Percentiles rank a stretch among this genome's conserved stretches.
These are phyloP conservation scores for Eupithecia subfuscata DNA, from an alignment of 2,888 invertebrate species.

Conservation along the genomic window DNA sequence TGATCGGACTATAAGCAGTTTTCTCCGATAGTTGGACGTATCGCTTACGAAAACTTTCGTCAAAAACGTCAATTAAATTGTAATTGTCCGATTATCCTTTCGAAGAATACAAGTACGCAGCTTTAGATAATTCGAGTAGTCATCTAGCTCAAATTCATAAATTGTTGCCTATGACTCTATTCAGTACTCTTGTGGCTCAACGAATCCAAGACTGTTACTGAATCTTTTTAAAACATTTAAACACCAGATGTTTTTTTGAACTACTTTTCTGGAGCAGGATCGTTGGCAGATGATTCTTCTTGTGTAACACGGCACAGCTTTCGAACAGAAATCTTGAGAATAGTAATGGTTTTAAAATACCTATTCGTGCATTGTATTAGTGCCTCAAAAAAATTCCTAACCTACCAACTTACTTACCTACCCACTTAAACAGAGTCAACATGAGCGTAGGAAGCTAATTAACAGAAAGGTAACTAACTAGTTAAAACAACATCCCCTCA, in stretches of 20 bases:
- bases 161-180: neutral
- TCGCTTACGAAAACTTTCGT: too few relatives aligned
- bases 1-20: neutral
- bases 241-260: neutral
- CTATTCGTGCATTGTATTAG: too few relatives aligned
- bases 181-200: neutral
- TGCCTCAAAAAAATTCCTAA: neutral
- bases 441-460: constrained; percentile 7
- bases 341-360: neutral
- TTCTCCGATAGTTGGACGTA: too few relatives aligned
- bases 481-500: constrained; percentile 17
- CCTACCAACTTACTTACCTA: neutral
- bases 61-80: too few relatives aligned
- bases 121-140: neutral
- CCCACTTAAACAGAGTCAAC: neutral
- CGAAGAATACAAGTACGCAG: too few relatives aligned
- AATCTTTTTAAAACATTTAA: neutral
- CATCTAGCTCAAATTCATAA: neutral
- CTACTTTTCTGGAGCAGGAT: neutral
- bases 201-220: neutral
- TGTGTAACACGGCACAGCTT: neutral
- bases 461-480: constrained; percentile 8
- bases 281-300: too few relatives aligned
- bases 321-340: neutral
- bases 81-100: too few relatives aligned